A percentile compares a stretch with the other conserved stretches of the same genome.
Conservation (phyloP, 92 coral and sea anemone species). For the Phenganax subtilis region DNA sequence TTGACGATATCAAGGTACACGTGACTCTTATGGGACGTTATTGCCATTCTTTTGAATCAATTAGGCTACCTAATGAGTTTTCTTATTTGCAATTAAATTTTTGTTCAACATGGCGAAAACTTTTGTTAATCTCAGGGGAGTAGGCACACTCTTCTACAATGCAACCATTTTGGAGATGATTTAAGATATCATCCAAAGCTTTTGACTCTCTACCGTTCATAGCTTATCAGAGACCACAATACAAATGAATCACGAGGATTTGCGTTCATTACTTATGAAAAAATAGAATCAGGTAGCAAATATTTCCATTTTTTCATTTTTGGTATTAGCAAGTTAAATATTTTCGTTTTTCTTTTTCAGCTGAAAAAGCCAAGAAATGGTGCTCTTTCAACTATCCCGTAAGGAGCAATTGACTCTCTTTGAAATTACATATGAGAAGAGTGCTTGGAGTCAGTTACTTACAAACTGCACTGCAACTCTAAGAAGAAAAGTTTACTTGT, state of each 20-base stretch:
- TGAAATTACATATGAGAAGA: neutral
- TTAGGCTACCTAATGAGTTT: no score
- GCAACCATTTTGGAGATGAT: neutral
- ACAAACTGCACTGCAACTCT: neutral
- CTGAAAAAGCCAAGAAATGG: slow-evolving; percentile 84
- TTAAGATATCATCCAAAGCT: neutral
- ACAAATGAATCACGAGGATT: slow-evolving; percentile 88
- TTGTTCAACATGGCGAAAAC: no score
- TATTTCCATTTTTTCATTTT: neutral
- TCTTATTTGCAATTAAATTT: no score
- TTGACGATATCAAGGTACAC: slow-evolving; percentile 70
- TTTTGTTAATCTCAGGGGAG: no score
- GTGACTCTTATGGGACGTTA: neutral
- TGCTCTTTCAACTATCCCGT: slow-evolving; percentile 80
- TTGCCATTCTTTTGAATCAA: neutral
- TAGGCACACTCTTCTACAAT: no score
- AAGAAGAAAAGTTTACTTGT: neutral
- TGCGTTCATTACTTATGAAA: slow-evolving; percentile 88
- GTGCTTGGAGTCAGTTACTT: neutral
- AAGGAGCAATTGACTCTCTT: slow-evolving; percentile 32
- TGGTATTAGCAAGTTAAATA: neutral
- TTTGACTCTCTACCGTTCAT: neutral
- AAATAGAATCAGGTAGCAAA: slow-evolving; percentile 68
- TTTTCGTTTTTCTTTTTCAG: slow-evolving; percentile 41
- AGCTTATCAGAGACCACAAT: slow-evolving; percentile 86